Evolutionary conservation across 2,113 vertebrate species (phyloP).

Genomic region (Himantopus leucocephalus): DNA sequence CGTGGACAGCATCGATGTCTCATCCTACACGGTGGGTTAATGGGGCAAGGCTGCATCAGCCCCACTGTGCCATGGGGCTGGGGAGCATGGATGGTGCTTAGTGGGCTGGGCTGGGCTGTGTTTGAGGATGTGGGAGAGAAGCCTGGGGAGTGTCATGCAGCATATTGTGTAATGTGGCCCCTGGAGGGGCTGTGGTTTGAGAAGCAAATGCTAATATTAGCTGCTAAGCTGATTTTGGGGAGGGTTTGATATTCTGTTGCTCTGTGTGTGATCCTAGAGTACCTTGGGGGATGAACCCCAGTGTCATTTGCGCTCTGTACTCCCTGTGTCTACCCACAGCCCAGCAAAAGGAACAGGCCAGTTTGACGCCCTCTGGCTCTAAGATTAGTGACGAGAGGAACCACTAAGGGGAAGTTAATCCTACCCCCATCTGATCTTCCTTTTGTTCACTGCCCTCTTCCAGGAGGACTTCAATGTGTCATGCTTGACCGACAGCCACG

Average conservation of each 20-base stretch:
- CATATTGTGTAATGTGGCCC: background rate
- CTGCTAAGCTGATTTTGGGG: background rate
- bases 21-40: constrained; percentile 84
- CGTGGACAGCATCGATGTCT: constrained; percentile 95
- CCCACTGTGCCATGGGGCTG: fast-evolving
- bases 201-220: background rate
- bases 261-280: background rate
- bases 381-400: background rate
- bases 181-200: background rate
- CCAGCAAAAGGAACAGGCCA: background rate
- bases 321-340: background rate
- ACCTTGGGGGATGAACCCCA: background rate
- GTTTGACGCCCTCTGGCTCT: background rate
- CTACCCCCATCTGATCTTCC: background rate
- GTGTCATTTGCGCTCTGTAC: background rate
- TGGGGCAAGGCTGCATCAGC: background rate
- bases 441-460: background rate
- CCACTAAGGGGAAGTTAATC: background rate
- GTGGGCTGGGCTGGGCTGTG: background rate
- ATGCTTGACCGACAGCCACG: constrained; percentile 90
- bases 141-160: background rate
- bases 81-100: background rate
- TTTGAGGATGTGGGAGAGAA: background rate
- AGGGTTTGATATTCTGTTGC: background rate
- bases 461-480: constrained; percentile 92